Evolutionary conservation across 2,888 invertebrate genomes (phyloP).

Genomic region (Nemotelus nigrinus): DNA sequence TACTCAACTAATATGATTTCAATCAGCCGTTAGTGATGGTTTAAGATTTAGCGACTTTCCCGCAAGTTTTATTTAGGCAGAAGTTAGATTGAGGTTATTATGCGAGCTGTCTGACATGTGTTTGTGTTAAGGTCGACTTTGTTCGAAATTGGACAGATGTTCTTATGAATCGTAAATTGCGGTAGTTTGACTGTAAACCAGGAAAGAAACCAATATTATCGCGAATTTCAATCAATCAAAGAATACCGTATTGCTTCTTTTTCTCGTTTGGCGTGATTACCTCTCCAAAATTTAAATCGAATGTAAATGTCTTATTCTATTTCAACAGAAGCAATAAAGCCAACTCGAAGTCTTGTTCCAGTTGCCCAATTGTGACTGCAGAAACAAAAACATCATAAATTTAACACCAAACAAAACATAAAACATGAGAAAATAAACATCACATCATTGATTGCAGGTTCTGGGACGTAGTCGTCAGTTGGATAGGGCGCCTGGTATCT

Average conservation of each 20-base stretch:
- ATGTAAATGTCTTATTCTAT: not conserved
- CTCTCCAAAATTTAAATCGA: no score
- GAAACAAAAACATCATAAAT: no score
- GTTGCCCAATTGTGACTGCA: no score
- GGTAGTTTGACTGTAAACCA: not conserved
- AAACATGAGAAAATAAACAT: not conserved
- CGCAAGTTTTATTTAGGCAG: no score
- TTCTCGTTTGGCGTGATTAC: no score
- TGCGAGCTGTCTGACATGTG: not conserved
- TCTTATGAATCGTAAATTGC: not conserved
- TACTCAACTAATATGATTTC: conserved; percentile 33
- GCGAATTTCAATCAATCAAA: not conserved
- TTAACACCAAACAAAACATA: no score
- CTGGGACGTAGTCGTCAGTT: not conserved
- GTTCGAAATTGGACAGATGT: no score
- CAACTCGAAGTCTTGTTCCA: no score
- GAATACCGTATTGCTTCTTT: not conserved
- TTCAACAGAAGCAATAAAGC: not conserved
- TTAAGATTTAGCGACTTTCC: no score
- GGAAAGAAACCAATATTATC: not conserved
- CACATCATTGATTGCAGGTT: not conserved
- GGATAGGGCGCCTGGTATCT: not conserved
- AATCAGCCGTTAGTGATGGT: no score
- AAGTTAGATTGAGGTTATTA: not conserved
- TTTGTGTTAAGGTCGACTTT: no score